These are phyloP conservation scores for Sturnus vulgaris DNA, from an alignment of 2,113 vertebrate species.

Conservation along the genomic window DNA sequence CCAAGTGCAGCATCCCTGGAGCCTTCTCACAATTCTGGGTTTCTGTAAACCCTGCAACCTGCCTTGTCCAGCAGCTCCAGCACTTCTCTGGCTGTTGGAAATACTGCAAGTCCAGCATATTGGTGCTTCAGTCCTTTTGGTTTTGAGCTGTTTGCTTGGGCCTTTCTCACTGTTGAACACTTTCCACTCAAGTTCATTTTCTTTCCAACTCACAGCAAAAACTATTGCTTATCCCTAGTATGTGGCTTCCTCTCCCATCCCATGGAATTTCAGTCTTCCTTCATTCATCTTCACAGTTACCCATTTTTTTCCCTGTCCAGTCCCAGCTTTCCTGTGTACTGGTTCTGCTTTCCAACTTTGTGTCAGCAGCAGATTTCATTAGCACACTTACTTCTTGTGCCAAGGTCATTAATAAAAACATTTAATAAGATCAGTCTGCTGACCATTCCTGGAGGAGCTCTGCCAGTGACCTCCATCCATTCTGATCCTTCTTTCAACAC, in stretches of 20 bases:
- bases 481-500: neutral
- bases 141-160: neutral
- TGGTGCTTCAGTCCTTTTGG: neutral
- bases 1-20: rapidly evolving
- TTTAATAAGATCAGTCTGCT: constrained; percentile 30
- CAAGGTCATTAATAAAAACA: constrained; percentile 42
- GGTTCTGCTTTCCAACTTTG: neutral
- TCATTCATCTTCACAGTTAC: neutral
- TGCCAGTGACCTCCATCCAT: neutral
- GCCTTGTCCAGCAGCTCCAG: neutral
- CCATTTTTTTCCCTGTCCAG: neutral
- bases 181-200: neutral
- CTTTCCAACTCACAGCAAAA: neutral
- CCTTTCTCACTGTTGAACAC: neutral
- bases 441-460: constrained; percentile 12
- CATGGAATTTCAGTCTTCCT: neutral
- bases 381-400: neutral
- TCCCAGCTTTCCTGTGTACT: constrained; percentile 3
- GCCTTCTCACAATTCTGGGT: rapidly evolving
- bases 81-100: neutral
- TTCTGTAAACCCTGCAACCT: neutral
- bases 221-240: neutral
- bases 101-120: rapidly evolving
- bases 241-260: neutral
- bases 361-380: constrained; percentile 46